Conservation (phyloP, 2,888 invertebrate genomes). For the Lasioglossum villosulum region DNA sequence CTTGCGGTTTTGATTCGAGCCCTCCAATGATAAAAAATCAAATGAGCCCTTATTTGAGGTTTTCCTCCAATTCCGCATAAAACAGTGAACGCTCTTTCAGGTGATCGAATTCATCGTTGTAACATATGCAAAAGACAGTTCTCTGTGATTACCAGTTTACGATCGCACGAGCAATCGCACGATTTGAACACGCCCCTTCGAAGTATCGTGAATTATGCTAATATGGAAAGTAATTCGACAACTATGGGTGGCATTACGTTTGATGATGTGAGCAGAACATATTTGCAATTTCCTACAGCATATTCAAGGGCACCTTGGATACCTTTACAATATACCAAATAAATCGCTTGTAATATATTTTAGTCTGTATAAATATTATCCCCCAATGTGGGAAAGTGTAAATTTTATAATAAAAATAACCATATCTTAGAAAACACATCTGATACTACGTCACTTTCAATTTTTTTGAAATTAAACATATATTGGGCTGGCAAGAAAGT, state of each 20-base stretch:
- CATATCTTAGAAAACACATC: neutral
- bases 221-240: slow-evolving; percentile 32
- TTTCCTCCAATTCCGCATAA: neutral
- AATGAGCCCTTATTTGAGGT: neutral
- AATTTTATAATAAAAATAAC: neutral
- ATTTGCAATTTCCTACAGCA: slow-evolving; percentile 56
- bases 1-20: neutral
- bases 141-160: slow-evolving; percentile 73
- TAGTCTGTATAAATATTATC: slow-evolving; percentile 5
- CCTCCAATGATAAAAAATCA: neutral
- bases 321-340: slow-evolving; percentile 57
- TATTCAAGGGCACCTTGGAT: slow-evolving; percentile 69
- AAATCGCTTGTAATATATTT: slow-evolving; percentile 8
- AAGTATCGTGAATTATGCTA: slow-evolving; percentile 20
- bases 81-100: slow-evolving; percentile 82
- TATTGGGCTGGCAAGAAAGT: too few relatives aligned
- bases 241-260: slow-evolving; percentile 33
- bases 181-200: slow-evolving; percentile 40
- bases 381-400: neutral
- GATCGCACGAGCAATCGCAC: slow-evolving; percentile 71
- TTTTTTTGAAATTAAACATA: neutral
- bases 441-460: neutral
- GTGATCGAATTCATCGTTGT: slow-evolving; percentile 74
- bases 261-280: slow-evolving; percentile 39
- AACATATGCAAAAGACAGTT: slow-evolving; percentile 75